Percentiles rank a stretch among this genome's conserved stretches.
Evolutionary conservation across 1,140 invertebrate species (phyloP).

Genomic region (Eufriesea mexicana): DNA sequence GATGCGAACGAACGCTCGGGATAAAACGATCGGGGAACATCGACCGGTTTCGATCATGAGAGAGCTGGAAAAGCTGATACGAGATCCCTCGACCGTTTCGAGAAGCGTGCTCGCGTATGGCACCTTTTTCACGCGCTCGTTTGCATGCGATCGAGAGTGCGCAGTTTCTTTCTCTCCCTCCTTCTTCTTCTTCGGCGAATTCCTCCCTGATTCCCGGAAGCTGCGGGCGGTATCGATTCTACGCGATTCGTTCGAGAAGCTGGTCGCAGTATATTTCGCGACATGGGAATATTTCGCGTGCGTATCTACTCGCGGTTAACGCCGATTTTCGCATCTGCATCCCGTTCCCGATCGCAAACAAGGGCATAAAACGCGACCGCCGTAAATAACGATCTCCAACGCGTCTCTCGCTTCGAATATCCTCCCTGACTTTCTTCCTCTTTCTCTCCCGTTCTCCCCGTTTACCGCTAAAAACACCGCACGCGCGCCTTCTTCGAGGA

Average conservation of each 20-base stretch:
- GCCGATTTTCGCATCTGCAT: conserved; percentile 37
- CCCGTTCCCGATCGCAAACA: conserved; percentile 54
- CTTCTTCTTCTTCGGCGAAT: conserved; percentile 41
- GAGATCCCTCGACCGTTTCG: conserved; percentile 2
- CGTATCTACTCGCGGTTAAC: conserved; percentile 33
- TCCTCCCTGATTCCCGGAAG: conserved; percentile 62
- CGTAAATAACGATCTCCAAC: conserved; percentile 44
- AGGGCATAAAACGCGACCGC: conserved; percentile 44
- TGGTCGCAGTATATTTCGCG: conserved; percentile 36
- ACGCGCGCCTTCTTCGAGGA: not conserved
- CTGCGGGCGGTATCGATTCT: conserved; percentile 66
- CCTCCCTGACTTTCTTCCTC: not conserved
- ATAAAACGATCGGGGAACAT: not conserved
- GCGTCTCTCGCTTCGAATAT: conserved; percentile 13
- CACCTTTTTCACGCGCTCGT: conserved; percentile 12
- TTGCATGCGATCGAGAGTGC: conserved; percentile 36
- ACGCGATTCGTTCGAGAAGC: conserved; percentile 49
- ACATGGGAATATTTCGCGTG: conserved; percentile 29
- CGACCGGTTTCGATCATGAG: conserved; percentile 14
- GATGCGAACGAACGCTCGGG: not conserved
- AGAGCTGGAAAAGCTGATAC: conserved; percentile 18
- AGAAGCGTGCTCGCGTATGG: not conserved
- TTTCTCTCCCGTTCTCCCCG: not conserved
- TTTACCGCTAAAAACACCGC: not conserved
- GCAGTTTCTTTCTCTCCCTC: not conserved